phyloP scores from a whole-genome alignment of 1,140 invertebrate species.

The Bemisia tabaci region DNA sequence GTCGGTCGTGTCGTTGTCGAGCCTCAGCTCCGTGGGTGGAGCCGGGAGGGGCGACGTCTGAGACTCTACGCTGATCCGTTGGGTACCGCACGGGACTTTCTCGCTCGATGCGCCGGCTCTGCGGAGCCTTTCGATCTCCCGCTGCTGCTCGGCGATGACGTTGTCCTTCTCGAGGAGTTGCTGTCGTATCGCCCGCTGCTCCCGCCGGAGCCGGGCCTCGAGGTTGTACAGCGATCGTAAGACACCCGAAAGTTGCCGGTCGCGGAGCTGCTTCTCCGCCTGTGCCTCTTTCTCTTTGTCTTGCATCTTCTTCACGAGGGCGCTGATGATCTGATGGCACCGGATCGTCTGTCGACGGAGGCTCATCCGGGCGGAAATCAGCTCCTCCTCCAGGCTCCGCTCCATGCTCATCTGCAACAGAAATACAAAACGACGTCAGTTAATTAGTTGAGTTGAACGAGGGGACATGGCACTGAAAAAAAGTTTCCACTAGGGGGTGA shows the following conservation, averaged over 20 bases:
- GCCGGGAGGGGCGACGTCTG: neutral
- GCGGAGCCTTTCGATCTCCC: conserved; percentile 47
- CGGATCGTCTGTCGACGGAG: neutral
- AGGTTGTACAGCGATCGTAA: conserved; percentile 50
- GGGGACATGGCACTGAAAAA: too few species aligned
- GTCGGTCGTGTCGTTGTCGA: neutral
- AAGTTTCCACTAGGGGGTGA: too few species aligned
- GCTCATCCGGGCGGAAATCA: neutral
- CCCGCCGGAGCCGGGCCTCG: conserved; percentile 53
- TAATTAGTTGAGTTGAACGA: too few species aligned
- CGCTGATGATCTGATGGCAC: neutral
- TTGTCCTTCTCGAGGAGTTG: conserved; percentile 52
- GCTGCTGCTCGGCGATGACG: conserved; percentile 50
- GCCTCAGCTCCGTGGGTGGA: neutral
- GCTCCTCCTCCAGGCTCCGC: neutral
- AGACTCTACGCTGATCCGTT: neutral
- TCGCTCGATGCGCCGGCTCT: conserved; percentile 24
- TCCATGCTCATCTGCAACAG: neutral
- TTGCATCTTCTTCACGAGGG: neutral
- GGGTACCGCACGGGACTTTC: neutral
- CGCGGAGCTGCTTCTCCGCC: neutral
- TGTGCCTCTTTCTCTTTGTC: neutral
- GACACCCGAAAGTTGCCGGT: conserved; percentile 25
- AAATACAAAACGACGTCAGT: too few species aligned
- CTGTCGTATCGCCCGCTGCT: conserved; percentile 53